phyloP scores from a whole-genome alignment of 2,797 vertebrate genomes.

The Rhabdomys pumilio region DNA sequence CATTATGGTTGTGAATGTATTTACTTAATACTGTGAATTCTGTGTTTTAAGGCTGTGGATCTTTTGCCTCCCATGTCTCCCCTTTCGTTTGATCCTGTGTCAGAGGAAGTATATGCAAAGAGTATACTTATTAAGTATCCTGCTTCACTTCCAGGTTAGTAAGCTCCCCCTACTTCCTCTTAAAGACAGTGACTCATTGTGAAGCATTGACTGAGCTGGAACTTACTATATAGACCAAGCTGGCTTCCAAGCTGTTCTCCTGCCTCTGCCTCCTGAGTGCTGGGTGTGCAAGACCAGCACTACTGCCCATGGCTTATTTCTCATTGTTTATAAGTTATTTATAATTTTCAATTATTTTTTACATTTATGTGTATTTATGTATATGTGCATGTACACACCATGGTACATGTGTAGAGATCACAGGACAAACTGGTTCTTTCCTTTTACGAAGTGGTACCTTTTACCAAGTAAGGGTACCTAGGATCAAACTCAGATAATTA shows the following conservation, averaged over 20 bases:
- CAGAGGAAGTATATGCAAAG: constrained; percentile 87
- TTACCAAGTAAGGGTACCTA: too few species aligned
- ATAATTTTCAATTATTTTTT: background rate
- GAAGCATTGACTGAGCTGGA: background rate
- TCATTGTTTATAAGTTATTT: background rate
- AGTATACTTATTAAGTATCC: constrained; percentile 88
- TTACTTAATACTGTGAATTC: constrained; percentile 65
- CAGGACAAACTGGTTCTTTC: background rate
- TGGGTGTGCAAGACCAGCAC: background rate
- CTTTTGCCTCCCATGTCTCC: constrained; percentile 90
- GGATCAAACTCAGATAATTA: background rate
- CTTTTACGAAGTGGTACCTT: background rate
- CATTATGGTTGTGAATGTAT: constrained; percentile 28
- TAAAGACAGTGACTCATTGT: background rate
- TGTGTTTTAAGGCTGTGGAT: constrained; percentile 89
- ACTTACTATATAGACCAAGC: background rate
- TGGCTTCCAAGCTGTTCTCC: background rate
- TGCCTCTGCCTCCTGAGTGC: background rate
- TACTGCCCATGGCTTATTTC: background rate
- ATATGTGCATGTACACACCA: background rate
- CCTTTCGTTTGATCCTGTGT: constrained; percentile 89
- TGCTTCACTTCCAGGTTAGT: constrained; percentile 89
- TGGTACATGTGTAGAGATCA: background rate
- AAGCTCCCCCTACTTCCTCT: constrained; percentile 1
- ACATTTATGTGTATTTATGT: background rate